Percentiles rank a stretch among this genome's conserved stretches.
Evolutionary conservation across 2,888 invertebrate genomes (phyloP).

Genomic region (Agrochola macilenta): DNA sequence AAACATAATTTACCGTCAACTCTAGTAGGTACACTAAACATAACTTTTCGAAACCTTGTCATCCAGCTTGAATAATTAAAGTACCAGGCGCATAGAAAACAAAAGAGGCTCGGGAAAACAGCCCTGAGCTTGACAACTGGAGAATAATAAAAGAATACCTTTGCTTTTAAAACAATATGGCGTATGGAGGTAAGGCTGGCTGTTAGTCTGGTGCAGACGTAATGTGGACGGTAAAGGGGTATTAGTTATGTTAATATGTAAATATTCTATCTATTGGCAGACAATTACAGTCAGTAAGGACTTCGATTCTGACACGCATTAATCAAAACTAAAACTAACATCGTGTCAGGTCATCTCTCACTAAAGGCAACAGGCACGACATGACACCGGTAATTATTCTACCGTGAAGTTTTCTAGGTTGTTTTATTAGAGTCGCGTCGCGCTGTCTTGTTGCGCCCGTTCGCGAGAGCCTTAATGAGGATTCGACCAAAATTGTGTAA

Average conservation of each 20-base stretch:
- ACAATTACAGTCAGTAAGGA: too few species aligned
- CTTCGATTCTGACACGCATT: too few species aligned
- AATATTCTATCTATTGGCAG: not conserved
- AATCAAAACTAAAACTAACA: too few species aligned
- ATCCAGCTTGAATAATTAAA: conserved; percentile 43
- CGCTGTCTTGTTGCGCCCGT: too few species aligned
- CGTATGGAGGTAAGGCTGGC: not conserved
- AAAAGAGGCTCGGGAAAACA: conserved; percentile 27
- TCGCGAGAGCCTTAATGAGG: too few species aligned
- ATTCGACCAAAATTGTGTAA: too few species aligned
- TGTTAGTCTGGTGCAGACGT: conserved; percentile 15
- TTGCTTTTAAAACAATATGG: conserved; percentile 39
- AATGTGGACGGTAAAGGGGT: not conserved
- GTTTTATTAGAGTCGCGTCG: too few species aligned
- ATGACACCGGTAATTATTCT: too few species aligned
- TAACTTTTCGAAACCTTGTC: not conserved
- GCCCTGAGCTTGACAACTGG: conserved; percentile 55
- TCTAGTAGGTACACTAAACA: not conserved
- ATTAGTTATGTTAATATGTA: not conserved
- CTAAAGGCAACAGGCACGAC: too few species aligned
- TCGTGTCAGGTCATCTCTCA: too few species aligned
- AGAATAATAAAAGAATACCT: conserved; percentile 55
- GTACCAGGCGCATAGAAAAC: conserved; percentile 39
- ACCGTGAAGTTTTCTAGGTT: too few species aligned
- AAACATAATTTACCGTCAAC: conserved; percentile 15